A percentile compares a stretch with the other conserved stretches of the same genome.
These are phyloP conservation scores for Laspeyria flexula DNA, from an alignment of 2,888 invertebrate species.

Conservation along the genomic window DNA sequence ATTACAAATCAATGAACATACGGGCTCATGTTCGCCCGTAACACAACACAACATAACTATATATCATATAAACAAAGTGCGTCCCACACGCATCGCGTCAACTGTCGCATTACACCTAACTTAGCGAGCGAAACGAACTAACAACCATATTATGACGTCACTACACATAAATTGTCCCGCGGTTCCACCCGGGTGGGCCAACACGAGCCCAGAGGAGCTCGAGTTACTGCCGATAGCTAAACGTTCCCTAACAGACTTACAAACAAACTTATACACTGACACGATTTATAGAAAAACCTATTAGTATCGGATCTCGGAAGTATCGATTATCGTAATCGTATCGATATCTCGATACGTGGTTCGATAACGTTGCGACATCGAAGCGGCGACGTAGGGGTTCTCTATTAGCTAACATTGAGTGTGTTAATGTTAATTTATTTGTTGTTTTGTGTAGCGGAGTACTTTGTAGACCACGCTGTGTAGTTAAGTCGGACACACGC, in stretches of 20 bases:
- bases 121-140: constrained; percentile 9
- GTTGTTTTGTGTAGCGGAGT: constrained; percentile 12
- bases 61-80: not conserved
- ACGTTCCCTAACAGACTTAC: constrained; percentile 4
- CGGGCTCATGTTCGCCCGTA: not conserved
- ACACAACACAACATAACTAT: too few species aligned
- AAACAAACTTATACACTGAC: constrained; percentile 22
- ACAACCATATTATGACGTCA: constrained; percentile 23
- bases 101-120: constrained; percentile 3
- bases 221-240: constrained; percentile 37
- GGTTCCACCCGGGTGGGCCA: constrained; percentile 37
- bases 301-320: constrained; percentile 47
- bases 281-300: constrained; percentile 32
- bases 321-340: constrained; percentile 38
- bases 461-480: too few species aligned
- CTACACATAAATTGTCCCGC: constrained; percentile 38
- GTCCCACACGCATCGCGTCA: constrained; percentile 8
- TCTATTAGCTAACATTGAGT: constrained; percentile 29
- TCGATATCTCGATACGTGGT: constrained; percentile 19
- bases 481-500: not conserved
- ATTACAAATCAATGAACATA: not conserved
- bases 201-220: constrained; percentile 17
- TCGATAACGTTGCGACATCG: constrained; percentile 10
- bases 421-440: constrained; percentile 9
- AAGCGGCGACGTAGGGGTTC: constrained; percentile 40